These are phyloP conservation scores for Hypomecis atomaria DNA, from an alignment of 2,888 invertebrate genomes.

Conservation along the genomic window DNA sequence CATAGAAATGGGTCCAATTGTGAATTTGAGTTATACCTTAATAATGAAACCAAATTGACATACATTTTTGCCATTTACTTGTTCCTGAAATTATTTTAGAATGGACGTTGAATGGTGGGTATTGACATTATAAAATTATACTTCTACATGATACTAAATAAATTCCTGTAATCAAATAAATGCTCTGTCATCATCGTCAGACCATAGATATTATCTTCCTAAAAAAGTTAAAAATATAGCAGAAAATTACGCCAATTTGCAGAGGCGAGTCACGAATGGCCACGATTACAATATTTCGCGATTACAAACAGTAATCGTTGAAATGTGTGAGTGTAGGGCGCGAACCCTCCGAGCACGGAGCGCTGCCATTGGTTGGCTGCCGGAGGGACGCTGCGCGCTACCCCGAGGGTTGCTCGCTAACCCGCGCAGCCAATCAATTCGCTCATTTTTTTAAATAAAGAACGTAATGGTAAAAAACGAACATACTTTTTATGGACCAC, in stretches of 20 bases:
- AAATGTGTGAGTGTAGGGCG: conserved; percentile 66
- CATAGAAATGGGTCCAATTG: too few relatives aligned
- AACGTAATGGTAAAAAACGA: conserved; percentile 76
- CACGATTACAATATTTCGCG: conserved; percentile 35
- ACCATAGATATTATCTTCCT: not conserved
- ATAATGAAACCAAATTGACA: too few relatives aligned
- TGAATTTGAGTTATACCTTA: too few relatives aligned
- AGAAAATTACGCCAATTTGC: conserved; percentile 20
- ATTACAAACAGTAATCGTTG: conserved; percentile 47
- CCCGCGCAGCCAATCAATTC: conserved; percentile 83
- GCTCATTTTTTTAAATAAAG: conserved; percentile 81
- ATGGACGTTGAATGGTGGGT: not conserved
- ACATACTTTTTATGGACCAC: conserved; percentile 61
- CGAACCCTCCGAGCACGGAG: conserved; percentile 65
- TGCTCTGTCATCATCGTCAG: conserved; percentile 21
- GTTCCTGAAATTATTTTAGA: not conserved
- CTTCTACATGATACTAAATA: conserved; percentile 4
- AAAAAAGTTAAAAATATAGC: conserved; percentile 8
- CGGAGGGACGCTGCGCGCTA: conserved; percentile 63
- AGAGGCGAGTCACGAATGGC: conserved; percentile 31
- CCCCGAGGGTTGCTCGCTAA: conserved; percentile 54
- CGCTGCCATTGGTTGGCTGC: conserved; percentile 64
- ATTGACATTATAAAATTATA: conserved; percentile 5
- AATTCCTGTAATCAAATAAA: conserved; percentile 7
- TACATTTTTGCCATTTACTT: not conserved